Evolutionary conservation across 2,888 invertebrate genomes (phyloP).

Genomic region (Lumbricus terrestris): DNA sequence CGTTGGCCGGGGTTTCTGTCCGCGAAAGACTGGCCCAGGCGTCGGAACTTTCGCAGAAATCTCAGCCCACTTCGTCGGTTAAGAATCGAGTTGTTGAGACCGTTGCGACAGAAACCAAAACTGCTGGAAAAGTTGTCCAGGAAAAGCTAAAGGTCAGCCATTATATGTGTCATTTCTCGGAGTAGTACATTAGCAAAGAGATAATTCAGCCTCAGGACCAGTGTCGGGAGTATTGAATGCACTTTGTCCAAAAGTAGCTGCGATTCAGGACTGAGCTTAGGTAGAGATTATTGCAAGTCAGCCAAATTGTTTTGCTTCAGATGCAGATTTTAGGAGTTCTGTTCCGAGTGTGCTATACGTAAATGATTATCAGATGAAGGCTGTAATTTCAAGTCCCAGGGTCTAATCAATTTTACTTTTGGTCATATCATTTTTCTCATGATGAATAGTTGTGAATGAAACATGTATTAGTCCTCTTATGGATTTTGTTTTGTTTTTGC

Average conservation of each 20-base stretch:
- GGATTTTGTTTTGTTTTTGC: neutral
- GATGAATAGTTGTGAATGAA: neutral
- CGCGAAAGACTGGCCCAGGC: neutral
- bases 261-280: neutral
- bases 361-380: neutral
- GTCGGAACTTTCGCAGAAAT: neutral
- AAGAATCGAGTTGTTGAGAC: neutral
- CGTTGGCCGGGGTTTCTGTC: neutral
- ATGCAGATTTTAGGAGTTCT: neutral
- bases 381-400: neutral
- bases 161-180: neutral
- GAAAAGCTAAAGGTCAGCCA: neutral
- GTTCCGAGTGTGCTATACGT: neutral
- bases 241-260: no score
- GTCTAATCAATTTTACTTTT: neutral
- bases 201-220: neutral
- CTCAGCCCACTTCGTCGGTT: neutral
- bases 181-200: neutral
- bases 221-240: no score
- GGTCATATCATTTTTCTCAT: neutral
- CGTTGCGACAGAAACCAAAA: neutral
- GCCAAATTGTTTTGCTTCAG: neutral
- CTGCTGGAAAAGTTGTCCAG: slow-evolving; percentile 10
- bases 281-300: neutral
- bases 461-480: neutral